Evolutionary conservation across 2,113 vertebrate genomes (phyloP).

Genomic region (Aythya baeri): DNA sequence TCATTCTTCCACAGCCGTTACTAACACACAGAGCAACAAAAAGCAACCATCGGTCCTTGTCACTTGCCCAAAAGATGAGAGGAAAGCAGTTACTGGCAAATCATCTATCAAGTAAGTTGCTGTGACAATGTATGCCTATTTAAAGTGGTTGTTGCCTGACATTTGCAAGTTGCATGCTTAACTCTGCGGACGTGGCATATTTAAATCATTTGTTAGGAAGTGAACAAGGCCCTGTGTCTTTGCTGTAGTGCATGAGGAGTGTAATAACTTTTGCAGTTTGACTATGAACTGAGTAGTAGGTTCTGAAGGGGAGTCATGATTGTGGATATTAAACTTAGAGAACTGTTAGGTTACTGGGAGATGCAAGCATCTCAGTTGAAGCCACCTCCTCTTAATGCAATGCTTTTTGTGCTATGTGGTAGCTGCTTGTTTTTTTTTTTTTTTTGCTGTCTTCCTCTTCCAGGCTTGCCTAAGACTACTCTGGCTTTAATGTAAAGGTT

Average conservation of each 20-base stretch:
- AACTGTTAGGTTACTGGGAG: neutral
- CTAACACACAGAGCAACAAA: slow-evolving; percentile 74
- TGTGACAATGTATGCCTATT: rapidly evolving
- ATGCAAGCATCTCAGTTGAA: neutral
- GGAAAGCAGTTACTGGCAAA: slow-evolving; percentile 89
- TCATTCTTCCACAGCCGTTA: slow-evolving; percentile 76
- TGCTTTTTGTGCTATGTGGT: neutral
- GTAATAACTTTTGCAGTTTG: neutral
- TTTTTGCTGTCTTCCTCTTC: neutral
- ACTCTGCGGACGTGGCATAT: rapidly evolving
- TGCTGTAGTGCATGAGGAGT: neutral
- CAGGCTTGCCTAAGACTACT: neutral
- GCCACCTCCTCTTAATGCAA: rapidly evolving
- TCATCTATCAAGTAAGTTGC: slow-evolving; percentile 84
- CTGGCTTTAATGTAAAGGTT: neutral
- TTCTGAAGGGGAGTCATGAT: neutral
- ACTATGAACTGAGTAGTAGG: neutral
- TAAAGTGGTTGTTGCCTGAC: rapidly evolving
- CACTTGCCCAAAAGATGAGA: slow-evolving; percentile 84
- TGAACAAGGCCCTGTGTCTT: neutral
- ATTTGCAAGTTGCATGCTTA: rapidly evolving
- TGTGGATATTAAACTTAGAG: rapidly evolving
- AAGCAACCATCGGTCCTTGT: slow-evolving; percentile 87
- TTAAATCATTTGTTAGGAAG: no score
- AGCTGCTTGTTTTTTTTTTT: neutral